Conservation (phyloP, 1,140 invertebrate genomes). For the Temnothorax curvispinosus region DNA sequence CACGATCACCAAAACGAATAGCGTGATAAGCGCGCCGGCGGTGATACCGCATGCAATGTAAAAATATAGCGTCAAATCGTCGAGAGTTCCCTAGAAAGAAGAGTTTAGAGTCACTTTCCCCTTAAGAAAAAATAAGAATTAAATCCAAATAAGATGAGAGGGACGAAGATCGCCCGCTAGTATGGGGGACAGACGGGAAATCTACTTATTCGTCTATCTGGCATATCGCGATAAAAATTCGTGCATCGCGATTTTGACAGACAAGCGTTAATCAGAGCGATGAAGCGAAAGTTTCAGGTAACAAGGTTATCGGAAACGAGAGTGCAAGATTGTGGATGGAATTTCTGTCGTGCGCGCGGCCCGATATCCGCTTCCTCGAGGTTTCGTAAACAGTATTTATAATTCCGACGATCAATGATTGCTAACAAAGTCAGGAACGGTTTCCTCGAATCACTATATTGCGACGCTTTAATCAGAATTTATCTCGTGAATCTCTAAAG, state of each 20-base stretch:
- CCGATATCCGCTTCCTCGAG: constrained; percentile 56
- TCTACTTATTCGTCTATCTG: neutral
- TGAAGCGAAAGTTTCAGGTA: neutral
- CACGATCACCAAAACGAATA: constrained; percentile 75
- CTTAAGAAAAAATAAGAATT: neutral
- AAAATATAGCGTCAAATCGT: constrained; percentile 77
- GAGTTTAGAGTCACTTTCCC: constrained; percentile 1
- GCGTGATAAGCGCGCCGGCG: constrained; percentile 64
- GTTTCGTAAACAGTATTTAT: constrained; percentile 32
- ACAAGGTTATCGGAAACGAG: constrained; percentile 22
- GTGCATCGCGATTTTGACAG: neutral
- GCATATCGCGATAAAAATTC: neutral
- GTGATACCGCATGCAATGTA: constrained; percentile 78
- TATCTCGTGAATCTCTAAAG: constrained; percentile 39
- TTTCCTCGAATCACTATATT: neutral
- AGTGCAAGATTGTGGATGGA: constrained; percentile 69
- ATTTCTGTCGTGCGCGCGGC: constrained; percentile 39
- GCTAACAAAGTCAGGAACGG: neutral
- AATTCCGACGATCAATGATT: neutral
- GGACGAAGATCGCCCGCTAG: neutral
- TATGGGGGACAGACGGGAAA: neutral
- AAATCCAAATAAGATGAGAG: neutral
- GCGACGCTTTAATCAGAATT: constrained; percentile 20
- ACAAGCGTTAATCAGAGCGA: constrained; percentile 14
- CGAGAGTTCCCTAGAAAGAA: constrained; percentile 72